Evolutionary conservation across 2,888 invertebrate species (phyloP), one percentile per base, ranked within the genome.

Genomic region (Melanotus villosus): DNA sequence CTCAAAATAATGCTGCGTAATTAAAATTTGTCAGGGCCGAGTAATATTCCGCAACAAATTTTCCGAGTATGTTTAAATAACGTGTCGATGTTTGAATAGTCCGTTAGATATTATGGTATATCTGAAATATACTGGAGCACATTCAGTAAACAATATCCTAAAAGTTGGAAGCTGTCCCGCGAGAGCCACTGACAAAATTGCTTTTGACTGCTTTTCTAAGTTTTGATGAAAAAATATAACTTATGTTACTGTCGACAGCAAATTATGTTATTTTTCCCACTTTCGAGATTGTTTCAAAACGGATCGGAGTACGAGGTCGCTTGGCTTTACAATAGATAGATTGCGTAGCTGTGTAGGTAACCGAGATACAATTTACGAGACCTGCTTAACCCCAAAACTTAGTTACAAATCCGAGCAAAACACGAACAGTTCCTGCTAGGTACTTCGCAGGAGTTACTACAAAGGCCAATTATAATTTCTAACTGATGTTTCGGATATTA

Each of bases 191-290:
- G 16, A 52, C 56, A 67, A 71, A 71, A 71, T 71, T 71, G 71
- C 71, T 59, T 71, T 59, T 57, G 59, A 59, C 59, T 69, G 41
- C 34, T 43, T 64, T 68, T 65, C 59, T 38, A 71, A 71, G 63
- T 71, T 68, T 68, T 71, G 68, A 71, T 71, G 68, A 71, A 71
- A 71, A 71, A 71, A 68, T 56, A 65, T 68, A 70, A 71, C 57
- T 71, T 71, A 68, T 68, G 68, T 43, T 71, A 65, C 62, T 62
- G 52, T 67, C 63, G 52, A 59, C 57, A 57, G 47, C 32, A 60
- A 56, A 52, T 60, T 64, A 64, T 64, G 63, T 68, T 64, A 36
- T 60, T 68, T 68, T 68, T 68, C 26, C 32, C 14, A 38, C 43
- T 54, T 64, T 59, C 56, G 36, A 16, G 64, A 59, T 52, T 52